phyloP scores from a whole-genome alignment of 2,113 vertebrate species.

The Neolamprologus kungweensis region DNA sequence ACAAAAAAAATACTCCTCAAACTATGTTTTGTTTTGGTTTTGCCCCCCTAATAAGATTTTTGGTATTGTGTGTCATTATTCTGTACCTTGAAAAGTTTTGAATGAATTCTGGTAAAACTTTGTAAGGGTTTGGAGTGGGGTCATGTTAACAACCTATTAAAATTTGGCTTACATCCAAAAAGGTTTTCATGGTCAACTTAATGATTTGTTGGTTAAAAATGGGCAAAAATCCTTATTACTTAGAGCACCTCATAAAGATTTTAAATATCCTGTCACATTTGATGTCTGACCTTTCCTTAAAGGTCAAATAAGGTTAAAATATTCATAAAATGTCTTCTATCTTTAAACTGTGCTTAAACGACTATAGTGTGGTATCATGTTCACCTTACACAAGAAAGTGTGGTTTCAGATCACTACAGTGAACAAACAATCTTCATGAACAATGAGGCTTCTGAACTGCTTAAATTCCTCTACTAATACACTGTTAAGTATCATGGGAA shows the following conservation, averaged over 20 bases:
- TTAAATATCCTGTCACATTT: not conserved
- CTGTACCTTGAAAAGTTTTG: not conserved
- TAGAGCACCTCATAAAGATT: not conserved
- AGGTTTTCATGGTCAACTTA: not conserved
- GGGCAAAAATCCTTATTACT: not conserved
- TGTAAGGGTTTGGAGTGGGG: not conserved
- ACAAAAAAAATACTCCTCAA: not conserved
- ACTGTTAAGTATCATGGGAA: not conserved
- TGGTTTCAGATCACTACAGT: not conserved
- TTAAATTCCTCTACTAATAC: not conserved
- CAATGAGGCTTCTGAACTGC: not conserved
- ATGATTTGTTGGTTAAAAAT: not conserved
- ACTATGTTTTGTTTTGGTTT: not conserved
- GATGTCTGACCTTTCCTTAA: not conserved
- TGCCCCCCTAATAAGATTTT: not conserved
- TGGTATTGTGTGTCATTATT: not conserved
- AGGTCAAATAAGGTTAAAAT: not conserved
- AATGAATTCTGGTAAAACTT: not conserved
- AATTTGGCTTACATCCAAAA: not conserved
- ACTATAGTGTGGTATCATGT: not conserved
- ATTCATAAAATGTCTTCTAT: not conserved
- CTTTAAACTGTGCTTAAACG: not conserved
- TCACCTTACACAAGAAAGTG: not conserved
- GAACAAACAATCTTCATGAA: not conserved
- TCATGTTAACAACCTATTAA: not conserved